A percentile compares a stretch with the other conserved stretches of the same genome.
phyloP scores from a whole-genome alignment of 2,888 invertebrate species.

The Pyralis farinalis region DNA sequence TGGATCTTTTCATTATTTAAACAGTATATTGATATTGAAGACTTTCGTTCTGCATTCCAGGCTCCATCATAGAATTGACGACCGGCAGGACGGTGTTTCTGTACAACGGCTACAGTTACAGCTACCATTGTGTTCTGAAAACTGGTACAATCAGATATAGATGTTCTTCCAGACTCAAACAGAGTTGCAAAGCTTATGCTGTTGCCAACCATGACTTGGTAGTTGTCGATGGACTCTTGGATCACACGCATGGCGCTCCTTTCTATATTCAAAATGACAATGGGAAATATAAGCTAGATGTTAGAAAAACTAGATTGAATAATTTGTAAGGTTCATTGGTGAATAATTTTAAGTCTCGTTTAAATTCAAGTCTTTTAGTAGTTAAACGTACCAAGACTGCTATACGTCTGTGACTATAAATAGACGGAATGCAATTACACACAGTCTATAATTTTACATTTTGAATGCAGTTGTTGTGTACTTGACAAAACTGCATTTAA shows the following conservation, averaged over 20 bases:
- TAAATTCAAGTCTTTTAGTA: too few species aligned
- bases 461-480: too few species aligned
- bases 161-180: conserved; percentile 21
- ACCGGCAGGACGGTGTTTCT: conserved; percentile 18
- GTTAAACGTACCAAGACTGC: too few species aligned
- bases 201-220: neutral
- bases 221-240: neutral
- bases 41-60: neutral
- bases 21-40: too few species aligned
- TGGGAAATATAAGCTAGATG: neutral
- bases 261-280: neutral
- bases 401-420: too few species aligned
- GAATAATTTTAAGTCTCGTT: too few species aligned
- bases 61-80: conserved; percentile 9
- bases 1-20: too few species aligned
- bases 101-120: conserved; percentile 23
- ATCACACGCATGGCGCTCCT: neutral
- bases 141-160: conserved; percentile 16
- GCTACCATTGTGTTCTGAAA: neutral
- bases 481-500: too few species aligned
- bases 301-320: conserved; percentile 1
- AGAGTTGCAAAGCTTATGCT: conserved; percentile 5
- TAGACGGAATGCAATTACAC: too few species aligned
- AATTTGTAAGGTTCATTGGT: too few species aligned
- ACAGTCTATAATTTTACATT: too few species aligned